phyloP scores from a whole-genome alignment of 2,888 invertebrate species.

The Agrypnus murinus region DNA sequence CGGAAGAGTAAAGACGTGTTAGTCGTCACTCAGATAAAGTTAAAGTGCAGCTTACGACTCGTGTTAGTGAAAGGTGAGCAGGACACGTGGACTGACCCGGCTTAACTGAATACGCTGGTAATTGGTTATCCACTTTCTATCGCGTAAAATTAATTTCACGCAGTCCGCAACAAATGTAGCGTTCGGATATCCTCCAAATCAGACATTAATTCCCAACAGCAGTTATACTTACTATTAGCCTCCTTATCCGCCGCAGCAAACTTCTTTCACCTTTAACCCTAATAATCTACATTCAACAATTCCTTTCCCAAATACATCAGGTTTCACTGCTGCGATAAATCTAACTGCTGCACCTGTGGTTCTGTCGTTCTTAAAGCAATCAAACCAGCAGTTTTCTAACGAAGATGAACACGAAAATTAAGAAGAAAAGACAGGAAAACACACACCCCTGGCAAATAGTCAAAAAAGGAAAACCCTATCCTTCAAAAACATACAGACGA shows the following conservation, averaged over 20 bases:
- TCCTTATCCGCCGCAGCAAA: not conserved
- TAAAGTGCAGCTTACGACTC: not conserved
- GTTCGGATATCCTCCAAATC: not conserved
- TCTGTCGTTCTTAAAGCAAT: not conserved
- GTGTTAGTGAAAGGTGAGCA: not conserved
- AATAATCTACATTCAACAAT: not conserved
- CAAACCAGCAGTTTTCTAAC: not conserved
- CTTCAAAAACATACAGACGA: not conserved
- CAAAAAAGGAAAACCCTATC: not conserved
- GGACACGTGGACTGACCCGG: not conserved
- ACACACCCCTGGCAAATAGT: not conserved
- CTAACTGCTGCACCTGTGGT: not conserved
- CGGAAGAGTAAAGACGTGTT: conserved; percentile 9
- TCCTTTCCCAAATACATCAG: not conserved
- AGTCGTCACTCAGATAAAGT: not conserved
- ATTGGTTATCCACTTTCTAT: not conserved
- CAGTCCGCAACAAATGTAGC: too few species aligned
- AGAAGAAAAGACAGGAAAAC: not conserved
- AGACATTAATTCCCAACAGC: too few species aligned
- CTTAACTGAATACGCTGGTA: not conserved
- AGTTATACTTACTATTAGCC: too few species aligned
- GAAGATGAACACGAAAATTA: not conserved
- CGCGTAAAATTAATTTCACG: not conserved
- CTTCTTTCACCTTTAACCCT: not conserved
- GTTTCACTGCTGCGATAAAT: not conserved